phyloP scores from a whole-genome alignment of 2,113 vertebrate species.

The Arvicanthis niloticus region DNA sequence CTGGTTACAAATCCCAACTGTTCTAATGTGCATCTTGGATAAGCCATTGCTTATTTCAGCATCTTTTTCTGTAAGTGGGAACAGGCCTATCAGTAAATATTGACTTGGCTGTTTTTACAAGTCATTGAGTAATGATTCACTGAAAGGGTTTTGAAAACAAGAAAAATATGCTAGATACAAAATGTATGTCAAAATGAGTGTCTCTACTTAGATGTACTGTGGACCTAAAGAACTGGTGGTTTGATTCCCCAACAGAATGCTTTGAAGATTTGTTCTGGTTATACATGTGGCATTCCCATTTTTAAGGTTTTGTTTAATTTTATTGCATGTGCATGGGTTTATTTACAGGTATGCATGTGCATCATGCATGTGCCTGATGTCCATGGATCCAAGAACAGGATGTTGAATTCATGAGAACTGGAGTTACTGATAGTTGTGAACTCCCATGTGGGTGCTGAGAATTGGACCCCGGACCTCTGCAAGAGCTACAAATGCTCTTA shows the following conservation, averaged over 20 bases:
- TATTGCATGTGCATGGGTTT: background rate
- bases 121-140: background rate
- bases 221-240: background rate
- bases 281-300: background rate
- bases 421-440: background rate
- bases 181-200: background rate
- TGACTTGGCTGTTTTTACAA: conserved; percentile 34
- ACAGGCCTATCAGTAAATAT: background rate
- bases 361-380: background rate
- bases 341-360: background rate
- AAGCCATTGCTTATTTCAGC: background rate
- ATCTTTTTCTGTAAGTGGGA: background rate
- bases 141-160: background rate
- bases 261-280: conserved; percentile 21
- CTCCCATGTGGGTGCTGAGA: background rate
- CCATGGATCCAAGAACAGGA: background rate
- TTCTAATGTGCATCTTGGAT: background rate
- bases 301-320: background rate
- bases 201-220: background rate
- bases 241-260: background rate
- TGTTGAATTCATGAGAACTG: background rate
- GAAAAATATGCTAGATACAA: background rate
- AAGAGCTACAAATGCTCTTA: background rate
- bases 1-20: background rate
- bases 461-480: background rate